Evolutionary conservation across 2,113 vertebrate genomes (phyloP).

Genomic region (Arenaria interpres): DNA sequence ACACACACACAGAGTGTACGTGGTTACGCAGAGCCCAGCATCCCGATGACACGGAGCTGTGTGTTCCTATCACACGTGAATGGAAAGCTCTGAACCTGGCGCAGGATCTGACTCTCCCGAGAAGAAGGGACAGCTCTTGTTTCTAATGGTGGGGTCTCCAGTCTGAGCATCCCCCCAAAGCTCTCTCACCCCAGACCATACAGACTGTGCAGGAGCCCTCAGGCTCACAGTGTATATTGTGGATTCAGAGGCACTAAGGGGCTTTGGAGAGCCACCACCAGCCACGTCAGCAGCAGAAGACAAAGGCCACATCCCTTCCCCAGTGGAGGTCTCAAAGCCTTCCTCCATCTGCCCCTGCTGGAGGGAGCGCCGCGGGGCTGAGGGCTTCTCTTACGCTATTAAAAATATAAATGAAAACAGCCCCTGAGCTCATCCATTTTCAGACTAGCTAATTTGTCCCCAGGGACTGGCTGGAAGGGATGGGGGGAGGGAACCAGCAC

Average conservation of each 20-base stretch:
- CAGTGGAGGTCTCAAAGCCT: neutral
- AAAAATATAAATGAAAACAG: neutral
- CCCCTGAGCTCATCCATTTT: neutral
- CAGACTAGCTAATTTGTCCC: neutral
- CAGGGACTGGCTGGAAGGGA: neutral
- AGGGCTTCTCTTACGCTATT: neutral
- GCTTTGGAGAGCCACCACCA: rapidly evolving
- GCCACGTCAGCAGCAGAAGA: neutral
- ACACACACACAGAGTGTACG: rapidly evolving
- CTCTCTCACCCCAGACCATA: rapidly evolving
- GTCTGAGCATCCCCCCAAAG: neutral
- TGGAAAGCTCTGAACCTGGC: rapidly evolving
- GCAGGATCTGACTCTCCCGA: neutral
- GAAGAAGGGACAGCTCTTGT: neutral
- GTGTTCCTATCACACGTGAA: rapidly evolving
- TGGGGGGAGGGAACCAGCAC: neutral
- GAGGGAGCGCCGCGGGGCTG: neutral
- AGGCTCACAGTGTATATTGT: rapidly evolving
- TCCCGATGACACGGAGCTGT: rapidly evolving
- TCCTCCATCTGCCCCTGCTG: neutral
- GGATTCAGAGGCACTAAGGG: neutral
- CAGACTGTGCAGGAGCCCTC: neutral
- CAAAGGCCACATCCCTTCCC: neutral
- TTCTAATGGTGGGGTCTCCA: neutral
- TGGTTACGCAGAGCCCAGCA: neutral